Evolutionary conservation across 2,888 invertebrate genomes (phyloP), one percentile per base, ranked within the genome.

Genomic region (Megaustenia siamemsis): DNA sequence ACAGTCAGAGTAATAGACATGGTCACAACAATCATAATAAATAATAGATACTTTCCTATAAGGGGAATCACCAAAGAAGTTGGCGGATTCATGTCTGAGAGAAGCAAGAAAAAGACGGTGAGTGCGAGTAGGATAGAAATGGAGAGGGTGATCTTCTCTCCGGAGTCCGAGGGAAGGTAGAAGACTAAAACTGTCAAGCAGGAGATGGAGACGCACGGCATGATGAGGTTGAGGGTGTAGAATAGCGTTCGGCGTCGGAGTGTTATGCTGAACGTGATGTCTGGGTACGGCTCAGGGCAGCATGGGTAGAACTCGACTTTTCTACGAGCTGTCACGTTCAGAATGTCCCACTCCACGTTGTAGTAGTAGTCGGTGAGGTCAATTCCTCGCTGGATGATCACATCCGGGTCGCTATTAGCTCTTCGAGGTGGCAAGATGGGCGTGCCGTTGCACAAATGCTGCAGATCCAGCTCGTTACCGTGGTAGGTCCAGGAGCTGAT

Each of bases 61-160:
- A 99, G 96, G 87, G 99, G 99, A 91, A 99, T 98, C 89, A 99
- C 99, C 93, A 99, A 95, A 56, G 98, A 98, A 84, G 99, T 99
- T 79, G 99, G 99, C 71, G 99, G 99, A 94, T 99, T 99, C 93
- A 99, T 99, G 95, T 99, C 99, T 90, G 99, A 98, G 90, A 99
- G 97, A 95, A 99, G 96, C 89, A 99, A 96, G 95, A 99, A 99
- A 96, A 99, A 99, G 96, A 99, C 99, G 95, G 99, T 98, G 93
- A 99, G 97, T 95, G 98, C 98, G 95, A 99, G 98, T 92, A 99
- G 96, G 95, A 99, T 99, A 85, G 98, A 99, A 94, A 99, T 95
- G 81, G 98, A 98, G 68, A 99, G 95, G 0, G 98, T 98, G 86
- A 99, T 98, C 94, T 99, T 99, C 94, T 99, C 99, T 35, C 99